Percentiles rank a stretch among this genome's conserved stretches.
Conservation (phyloP, 2,113 vertebrate genomes). For the Cynopterus brachyotis region DNA sequence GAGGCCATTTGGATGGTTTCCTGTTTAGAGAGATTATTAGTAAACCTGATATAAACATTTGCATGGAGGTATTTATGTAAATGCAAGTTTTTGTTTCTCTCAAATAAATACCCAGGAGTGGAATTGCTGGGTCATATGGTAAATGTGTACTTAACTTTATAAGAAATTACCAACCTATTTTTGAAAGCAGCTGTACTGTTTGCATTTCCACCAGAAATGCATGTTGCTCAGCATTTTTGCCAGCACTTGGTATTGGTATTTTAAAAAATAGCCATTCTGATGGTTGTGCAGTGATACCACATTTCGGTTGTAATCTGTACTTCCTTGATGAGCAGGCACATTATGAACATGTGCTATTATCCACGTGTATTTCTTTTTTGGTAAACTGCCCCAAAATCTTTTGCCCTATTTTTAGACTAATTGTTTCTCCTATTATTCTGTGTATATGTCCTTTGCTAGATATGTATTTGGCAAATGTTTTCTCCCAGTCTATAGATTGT, state of each 20-base stretch:
- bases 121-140: not conserved
- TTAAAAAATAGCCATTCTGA: not conserved
- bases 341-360: not conserved
- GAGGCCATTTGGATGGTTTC: not conserved
- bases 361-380: not conserved
- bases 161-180: not conserved
- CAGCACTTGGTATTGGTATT: not conserved
- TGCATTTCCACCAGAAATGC: not conserved
- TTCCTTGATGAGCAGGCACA: not conserved
- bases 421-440: slow-evolving; percentile 14
- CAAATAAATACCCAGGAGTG: not conserved
- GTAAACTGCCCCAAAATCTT: not conserved
- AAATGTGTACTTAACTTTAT: not conserved
- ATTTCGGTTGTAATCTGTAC: slow-evolving; percentile 20
- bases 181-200: not conserved
- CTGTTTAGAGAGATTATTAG: slow-evolving; percentile 5
- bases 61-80: not conserved
- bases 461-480: not conserved
- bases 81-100: not conserved
- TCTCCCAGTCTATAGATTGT: not conserved
- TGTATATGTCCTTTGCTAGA: not conserved
- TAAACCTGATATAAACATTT: slow-evolving; percentile 40
- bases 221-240: not conserved
- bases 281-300: not conserved
- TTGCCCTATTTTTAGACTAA: not conserved